Evolutionary conservation across 2,888 invertebrate species (phyloP), one percentile per base, ranked within the genome.

Genomic region (Balanococcus diminutus): DNA sequence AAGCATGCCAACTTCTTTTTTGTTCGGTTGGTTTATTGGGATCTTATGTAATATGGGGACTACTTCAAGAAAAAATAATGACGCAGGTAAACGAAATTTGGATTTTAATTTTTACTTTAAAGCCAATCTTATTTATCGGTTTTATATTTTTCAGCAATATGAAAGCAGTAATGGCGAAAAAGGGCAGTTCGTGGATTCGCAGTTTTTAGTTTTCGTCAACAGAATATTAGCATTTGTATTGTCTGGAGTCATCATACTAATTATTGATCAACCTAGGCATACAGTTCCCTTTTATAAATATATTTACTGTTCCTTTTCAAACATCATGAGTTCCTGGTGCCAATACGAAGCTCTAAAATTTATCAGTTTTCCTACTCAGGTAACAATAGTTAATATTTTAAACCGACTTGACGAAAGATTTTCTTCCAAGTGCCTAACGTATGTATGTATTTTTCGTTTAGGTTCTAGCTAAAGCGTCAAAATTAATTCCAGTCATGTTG

Each of bases 331-430:
- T 90, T 98, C 98, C 81, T 99, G 99, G 99, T 99, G 98, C 90
- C 99, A 99, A 91, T 99, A 99, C 90, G 99, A 99, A 91, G 99
- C 99, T 28, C 92, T 99, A 79, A 99, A 99, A 90, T 99, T 95
- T 90, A 97, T 99, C 89, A 98, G 96, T 89, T 99, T 99, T 90
- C 99, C 99, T 1, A 97, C 98, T 81, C 98, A 99, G 92, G 97
- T 96, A 88, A 83, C 11, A 32, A 72, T 14, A 85, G n/a, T n/a
- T n/a, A n/a, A n/a, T n/a, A n/a, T n/a, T n/a, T n/a, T n/a, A n/a
- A n/a, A n/a, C n/a, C n/a, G n/a, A n/a, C n/a, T n/a, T n/a, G n/a
- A n/a, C n/a, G n/a, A n/a, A n/a, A n/a, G n/a, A n/a, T n/a, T n/a
- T n/a, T n/a, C n/a, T n/a, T n/a, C n/a, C n/a, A n/a, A n/a, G n/a